A percentile compares a stretch with the other conserved stretches of the same genome.
Conservation (phyloP, 2,888 invertebrate species). For the Nycteola revayana region DNA sequence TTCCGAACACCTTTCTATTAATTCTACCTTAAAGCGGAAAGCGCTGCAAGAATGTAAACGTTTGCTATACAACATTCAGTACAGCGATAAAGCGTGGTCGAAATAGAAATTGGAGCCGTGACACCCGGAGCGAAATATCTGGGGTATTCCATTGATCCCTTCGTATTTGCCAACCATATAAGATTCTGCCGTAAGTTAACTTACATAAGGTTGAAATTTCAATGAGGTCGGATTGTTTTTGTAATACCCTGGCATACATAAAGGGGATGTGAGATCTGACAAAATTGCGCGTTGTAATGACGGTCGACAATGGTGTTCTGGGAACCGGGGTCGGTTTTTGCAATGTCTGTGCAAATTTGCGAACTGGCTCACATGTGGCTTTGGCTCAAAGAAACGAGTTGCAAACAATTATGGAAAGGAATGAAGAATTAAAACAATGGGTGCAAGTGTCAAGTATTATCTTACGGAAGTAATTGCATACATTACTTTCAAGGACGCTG, state of each 20-base stretch:
- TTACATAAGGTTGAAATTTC: constrained; percentile 35
- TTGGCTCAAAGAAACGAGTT: constrained; percentile 38
- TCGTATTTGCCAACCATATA: constrained; percentile 15
- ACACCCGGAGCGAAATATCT: constrained; percentile 65
- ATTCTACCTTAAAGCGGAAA: constrained; percentile 33
- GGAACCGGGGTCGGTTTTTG: constrained; percentile 64
- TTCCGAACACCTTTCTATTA: constrained; percentile 55
- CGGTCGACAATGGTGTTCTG: constrained; percentile 72
- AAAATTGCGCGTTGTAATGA: constrained; percentile 74
- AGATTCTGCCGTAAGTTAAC: constrained; percentile 4
- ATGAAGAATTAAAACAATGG: constrained; percentile 29
- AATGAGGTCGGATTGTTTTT: constrained; percentile 30
- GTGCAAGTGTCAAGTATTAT: neutral
- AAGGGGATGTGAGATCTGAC: constrained; percentile 71
- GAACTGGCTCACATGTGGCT: constrained; percentile 56
- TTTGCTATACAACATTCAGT: constrained; percentile 15
- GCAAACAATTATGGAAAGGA: constrained; percentile 21
- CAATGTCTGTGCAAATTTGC: constrained; percentile 69
- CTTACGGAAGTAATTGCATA: no score
- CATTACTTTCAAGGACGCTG: no score
- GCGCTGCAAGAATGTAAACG: constrained; percentile 42
- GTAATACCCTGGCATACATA: constrained; percentile 72
- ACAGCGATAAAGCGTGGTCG: constrained; percentile 49
- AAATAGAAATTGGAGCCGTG: constrained; percentile 45
- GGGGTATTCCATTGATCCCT: constrained; percentile 68